phyloP scores from a whole-genome alignment of 2,113 vertebrate genomes.

The Calypte anna region DNA sequence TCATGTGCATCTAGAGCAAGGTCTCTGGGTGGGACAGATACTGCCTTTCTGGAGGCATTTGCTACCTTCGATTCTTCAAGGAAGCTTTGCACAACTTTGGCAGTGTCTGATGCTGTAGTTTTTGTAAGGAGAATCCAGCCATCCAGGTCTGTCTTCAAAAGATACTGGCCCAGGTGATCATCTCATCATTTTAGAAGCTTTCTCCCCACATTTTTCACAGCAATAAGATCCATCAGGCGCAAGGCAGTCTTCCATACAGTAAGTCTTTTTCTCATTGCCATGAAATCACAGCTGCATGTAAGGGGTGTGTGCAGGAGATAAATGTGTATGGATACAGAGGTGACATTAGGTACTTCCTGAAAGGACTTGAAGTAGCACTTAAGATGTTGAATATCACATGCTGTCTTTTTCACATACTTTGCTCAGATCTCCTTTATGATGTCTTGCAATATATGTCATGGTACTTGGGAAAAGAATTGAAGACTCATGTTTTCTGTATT shows the following conservation, averaged over 20 bases:
- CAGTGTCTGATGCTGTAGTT: not conserved
- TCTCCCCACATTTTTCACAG: not conserved
- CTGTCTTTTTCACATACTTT: not conserved
- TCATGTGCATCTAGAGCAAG: fast-evolving
- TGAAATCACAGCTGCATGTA: not conserved
- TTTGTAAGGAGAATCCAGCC: not conserved
- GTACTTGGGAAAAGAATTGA: not conserved
- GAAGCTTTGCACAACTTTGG: not conserved
- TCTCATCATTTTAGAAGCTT: not conserved
- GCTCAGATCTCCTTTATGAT: not conserved
- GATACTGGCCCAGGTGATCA: not conserved
- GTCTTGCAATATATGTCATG: not conserved
- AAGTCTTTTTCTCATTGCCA: not conserved
- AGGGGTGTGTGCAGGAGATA: not conserved
- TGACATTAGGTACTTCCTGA: not conserved
- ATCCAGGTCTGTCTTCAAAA: not conserved
- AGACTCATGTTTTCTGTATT: not conserved
- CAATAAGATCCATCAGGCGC: conserved; percentile 4
- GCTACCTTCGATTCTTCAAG: not conserved
- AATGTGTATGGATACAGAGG: not conserved
- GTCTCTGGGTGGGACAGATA: not conserved
- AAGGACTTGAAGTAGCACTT: not conserved
- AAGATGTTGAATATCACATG: not conserved
- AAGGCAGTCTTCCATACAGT: not conserved
- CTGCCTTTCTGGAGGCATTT: not conserved